These are phyloP conservation scores for Calcarius ornatus DNA, from an alignment of 2,113 vertebrate genomes.

Conservation along the genomic window DNA sequence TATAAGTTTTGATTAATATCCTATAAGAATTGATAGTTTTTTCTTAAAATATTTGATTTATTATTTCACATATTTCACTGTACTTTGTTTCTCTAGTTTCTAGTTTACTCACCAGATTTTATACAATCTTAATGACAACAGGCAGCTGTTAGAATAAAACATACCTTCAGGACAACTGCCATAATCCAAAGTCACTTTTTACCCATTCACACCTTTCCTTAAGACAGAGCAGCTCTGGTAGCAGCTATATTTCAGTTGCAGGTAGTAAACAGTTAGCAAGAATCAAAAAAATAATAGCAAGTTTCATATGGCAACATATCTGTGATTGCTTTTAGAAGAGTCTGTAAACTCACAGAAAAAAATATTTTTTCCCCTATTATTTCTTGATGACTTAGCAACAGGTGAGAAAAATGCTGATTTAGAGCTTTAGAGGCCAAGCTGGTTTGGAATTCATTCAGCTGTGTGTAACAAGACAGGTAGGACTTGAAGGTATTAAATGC, in stretches of 20 bases:
- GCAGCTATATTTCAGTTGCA: neutral
- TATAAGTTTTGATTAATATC: neutral
- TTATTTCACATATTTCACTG: neutral
- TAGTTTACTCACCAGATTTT: neutral
- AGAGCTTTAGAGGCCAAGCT: neutral
- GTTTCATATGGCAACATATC: neutral
- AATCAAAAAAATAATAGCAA: neutral
- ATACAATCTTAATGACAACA: neutral
- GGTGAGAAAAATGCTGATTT: neutral
- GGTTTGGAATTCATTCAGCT: neutral
- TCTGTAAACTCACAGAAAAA: neutral
- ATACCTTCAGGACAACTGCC: neutral
- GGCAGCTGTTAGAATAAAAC: neutral
- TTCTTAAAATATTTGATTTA: neutral
- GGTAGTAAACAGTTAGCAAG: neutral
- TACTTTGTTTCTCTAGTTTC: neutral
- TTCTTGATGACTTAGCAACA: neutral
- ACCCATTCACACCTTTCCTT: neutral
- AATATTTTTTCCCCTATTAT: neutral
- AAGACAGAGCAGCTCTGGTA: neutral
- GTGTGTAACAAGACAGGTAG: neutral
- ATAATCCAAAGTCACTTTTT: neutral
- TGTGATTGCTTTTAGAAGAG: neutral
- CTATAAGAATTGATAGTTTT: neutral
- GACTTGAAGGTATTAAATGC: neutral